phyloP scores from a whole-genome alignment of 2,113 vertebrate species.

The Geothlypis trichas region DNA sequence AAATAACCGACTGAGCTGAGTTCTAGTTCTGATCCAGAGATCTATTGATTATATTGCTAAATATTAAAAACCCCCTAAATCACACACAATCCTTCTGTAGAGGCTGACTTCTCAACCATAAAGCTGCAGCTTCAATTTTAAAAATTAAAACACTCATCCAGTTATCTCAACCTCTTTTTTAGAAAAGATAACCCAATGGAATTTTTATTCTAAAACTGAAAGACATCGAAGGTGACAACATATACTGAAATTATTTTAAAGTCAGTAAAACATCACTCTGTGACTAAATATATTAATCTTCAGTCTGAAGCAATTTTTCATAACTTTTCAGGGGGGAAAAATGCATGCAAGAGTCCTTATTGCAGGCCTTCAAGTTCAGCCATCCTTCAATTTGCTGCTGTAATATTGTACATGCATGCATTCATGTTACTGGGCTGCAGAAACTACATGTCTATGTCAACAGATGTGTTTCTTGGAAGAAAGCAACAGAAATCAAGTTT shows the following conservation, averaged over 20 bases:
- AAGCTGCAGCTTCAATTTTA: not conserved
- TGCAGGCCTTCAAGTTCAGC: not conserved
- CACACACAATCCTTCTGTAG: not conserved
- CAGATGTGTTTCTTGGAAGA: conserved; percentile 67
- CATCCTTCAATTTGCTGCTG: not conserved
- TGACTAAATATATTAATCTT: not conserved
- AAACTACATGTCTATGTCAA: conserved; percentile 57
- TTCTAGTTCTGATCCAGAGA: not conserved
- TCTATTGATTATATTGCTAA: not conserved
- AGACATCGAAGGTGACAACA: not conserved
- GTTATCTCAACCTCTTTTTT: not conserved
- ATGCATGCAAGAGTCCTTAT: not conserved
- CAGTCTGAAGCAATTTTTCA: not conserved
- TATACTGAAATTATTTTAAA: not conserved
- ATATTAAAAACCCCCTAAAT: not conserved
- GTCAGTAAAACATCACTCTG: not conserved
- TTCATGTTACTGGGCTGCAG: conserved; percentile 31
- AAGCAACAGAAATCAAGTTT: conserved; percentile 66
- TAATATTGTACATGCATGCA: not conserved
- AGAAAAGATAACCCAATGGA: not conserved
- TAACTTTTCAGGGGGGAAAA: not conserved
- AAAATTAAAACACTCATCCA: not conserved
- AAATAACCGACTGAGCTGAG: not conserved
- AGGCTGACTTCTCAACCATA: not conserved
- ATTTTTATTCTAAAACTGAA: not conserved